Base-by-base conservation (phyloP, 2,797 vertebrate species). In the Pteronotus mesoamericanus region DNA sequence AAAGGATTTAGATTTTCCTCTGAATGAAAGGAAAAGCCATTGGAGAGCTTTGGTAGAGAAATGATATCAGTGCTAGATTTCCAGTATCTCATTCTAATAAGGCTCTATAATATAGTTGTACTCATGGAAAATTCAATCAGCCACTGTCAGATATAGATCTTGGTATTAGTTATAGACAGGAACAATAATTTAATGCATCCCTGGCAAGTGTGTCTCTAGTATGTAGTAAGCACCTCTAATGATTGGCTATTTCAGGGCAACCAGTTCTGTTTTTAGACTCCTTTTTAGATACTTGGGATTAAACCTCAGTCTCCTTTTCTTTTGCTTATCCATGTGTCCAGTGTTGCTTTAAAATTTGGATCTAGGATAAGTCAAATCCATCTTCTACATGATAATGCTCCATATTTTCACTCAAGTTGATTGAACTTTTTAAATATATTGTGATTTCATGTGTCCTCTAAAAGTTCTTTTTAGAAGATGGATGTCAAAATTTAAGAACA, bases 221-320 rank as follows among this genome's bases (percentile, higher is more conserved):
- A 39, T 83, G 42, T 85, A 92, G 82, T 64, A 53, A 90, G 11
- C 21, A 72, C 24, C 34, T 94, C 59, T 82, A 39, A 19, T 85
- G 48, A 51, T 71, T 48, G 14, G 26, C 42, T 86, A 85, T 82
- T 93, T 91, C 42, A n/a, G 34, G 32, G 18, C 7, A 46, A 22
- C 15, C 69, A 86, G 29, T 86, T 91, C 48, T 94, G 68, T 83
- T 96, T 93, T 91, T 75, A 92, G 87, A 83, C 9, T 89, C 32
- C 14, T 39, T 32, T 83, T n/a, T n/a, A n/a, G 68, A 48, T 83
- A 14, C 48, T 89, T 72, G 55, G 59, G 85, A 69, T 94, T 93
- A 85, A 95, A 78, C 37, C 19, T 77, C 42, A 69, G 59, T 32
- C 26, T 83, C 59, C 34, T 34, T 77, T 66, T 77, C 59, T 71